Base-by-base conservation (phyloP, 2,113 vertebrate genomes). In the Melierax canorus region DNA sequence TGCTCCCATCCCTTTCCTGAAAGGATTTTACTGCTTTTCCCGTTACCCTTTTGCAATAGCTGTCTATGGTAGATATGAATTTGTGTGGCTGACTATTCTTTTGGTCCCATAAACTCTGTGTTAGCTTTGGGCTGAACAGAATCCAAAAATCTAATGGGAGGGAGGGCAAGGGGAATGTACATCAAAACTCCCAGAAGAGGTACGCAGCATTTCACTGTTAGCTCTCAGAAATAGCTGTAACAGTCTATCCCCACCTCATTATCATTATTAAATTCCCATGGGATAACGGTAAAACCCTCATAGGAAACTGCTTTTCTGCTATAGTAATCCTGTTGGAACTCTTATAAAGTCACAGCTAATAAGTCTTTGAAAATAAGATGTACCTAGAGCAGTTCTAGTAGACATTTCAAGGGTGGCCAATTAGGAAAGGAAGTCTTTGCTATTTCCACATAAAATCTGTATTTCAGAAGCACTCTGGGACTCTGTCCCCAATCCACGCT, bases 221-320 rank as follows among this genome's bases (percentile, higher is more conserved):
- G 56, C 19, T 43, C 88, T 67, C 66, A 89, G 64, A 55, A 94
- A 73, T 3, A n/a, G 30, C 46, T 74, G 19, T 4, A 88, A 17
- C 29, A 58, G 24, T 15, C 73, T 15, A 69, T 84, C 29, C 56
- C 30, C 83, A 88, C 76, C 88, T 91, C 56, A 26, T 81, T 68
- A 94, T 16, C 60, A 58, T 72, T 32, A 92, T 38, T 41, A 41
- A 91, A 94, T 68, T 78, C 92, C 78, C 82, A 41, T 0, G 34
- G 80, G 92, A 63, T 48, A 69, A 73, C 1, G 6, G 43, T 15
- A 76, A 87, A 96, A 72, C 55, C 90, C 68, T 66, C 92, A 74
- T 63, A 96, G 91, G 77, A 93, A 94, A 86, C 85, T 79, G 60
- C 79, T 94, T 92, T 96, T 60, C 91, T 94, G 92, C 92, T 36